Evolutionary conservation across 2,888 invertebrate genomes (phyloP).

Genomic region (Ferrisia virgata): DNA sequence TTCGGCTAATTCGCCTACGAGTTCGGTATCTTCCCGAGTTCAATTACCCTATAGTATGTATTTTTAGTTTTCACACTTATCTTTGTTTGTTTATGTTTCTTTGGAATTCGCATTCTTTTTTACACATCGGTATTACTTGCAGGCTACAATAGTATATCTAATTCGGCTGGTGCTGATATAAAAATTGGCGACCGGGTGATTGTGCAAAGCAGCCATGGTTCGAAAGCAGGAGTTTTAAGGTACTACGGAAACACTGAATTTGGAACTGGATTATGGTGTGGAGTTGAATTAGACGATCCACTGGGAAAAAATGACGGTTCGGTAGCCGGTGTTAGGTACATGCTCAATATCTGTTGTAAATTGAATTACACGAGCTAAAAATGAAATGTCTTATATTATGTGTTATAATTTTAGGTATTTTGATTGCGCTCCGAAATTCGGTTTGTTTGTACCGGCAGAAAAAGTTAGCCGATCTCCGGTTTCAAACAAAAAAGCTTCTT

Average conservation of each 20-base stretch:
- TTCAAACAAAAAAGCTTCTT: slow-evolving; percentile 63
- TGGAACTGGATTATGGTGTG: slow-evolving; percentile 91
- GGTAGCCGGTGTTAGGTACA: slow-evolving; percentile 84
- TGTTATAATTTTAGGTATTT: slow-evolving; percentile 71
- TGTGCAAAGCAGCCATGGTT: slow-evolving; percentile 73
- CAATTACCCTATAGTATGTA: slow-evolving; percentile 9
- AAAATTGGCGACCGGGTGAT: slow-evolving; percentile 88
- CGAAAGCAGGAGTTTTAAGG: slow-evolving; percentile 80
- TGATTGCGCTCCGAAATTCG: slow-evolving; percentile 83
- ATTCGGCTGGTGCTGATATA: slow-evolving; percentile 57
- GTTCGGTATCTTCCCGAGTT: slow-evolving; percentile 13
- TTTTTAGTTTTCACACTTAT: neutral
- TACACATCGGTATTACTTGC: neutral
- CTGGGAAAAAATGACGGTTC: slow-evolving; percentile 95
- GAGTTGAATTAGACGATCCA: slow-evolving; percentile 90
- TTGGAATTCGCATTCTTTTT: neutral
- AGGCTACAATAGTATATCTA: slow-evolving; percentile 9
- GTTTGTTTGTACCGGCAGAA: slow-evolving; percentile 86
- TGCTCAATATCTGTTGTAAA: neutral
- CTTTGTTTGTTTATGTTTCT: neutral
- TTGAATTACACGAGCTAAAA: neutral
- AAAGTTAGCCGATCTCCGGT: slow-evolving; percentile 86
- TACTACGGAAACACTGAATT: slow-evolving; percentile 87
- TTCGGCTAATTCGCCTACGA: neutral
- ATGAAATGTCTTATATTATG: neutral